Percentiles rank a stretch among this genome's conserved stretches.
Evolutionary conservation across 2,797 vertebrate genomes (phyloP).

Genomic region (Phyllotis vaccarum): DNA sequence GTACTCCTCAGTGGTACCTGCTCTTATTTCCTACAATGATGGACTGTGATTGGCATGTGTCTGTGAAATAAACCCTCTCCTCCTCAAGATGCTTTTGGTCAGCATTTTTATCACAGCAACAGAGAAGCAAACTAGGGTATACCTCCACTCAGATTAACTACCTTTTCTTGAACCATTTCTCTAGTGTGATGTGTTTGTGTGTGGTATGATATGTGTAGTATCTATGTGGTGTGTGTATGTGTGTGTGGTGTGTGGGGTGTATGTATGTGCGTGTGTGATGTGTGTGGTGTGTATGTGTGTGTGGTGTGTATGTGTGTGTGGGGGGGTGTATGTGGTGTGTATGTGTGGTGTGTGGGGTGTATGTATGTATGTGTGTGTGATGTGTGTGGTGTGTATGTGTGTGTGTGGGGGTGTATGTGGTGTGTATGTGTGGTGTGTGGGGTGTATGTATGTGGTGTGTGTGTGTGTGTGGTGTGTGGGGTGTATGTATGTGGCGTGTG

Average conservation of each 20-base stretch:
- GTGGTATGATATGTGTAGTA: too few relatives aligned
- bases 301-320: not conserved
- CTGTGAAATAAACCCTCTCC: not conserved
- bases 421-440: too few relatives aligned
- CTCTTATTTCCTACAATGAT: not conserved
- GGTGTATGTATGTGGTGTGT: too few relatives aligned
- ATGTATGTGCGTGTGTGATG: too few relatives aligned
- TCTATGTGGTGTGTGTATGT: too few relatives aligned
- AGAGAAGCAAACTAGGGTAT: not conserved
- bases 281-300: not conserved
- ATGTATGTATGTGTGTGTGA: not conserved
- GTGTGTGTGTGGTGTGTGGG: too few relatives aligned
- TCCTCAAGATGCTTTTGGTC: not conserved
- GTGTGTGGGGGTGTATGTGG: too few relatives aligned
- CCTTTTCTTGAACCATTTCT: not conserved
- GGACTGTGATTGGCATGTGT: not conserved
- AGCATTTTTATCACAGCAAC: not conserved
- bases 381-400: too few relatives aligned
- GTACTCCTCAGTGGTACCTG: not conserved
- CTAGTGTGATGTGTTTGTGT: not conserved
- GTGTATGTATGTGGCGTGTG: too few relatives aligned
- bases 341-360: not conserved
- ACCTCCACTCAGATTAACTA: not conserved
- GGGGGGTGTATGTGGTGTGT: not conserved
- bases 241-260: too few relatives aligned